Evolutionary conservation across 2,888 invertebrate genomes (phyloP).

Genomic region (Chironomus tentans): DNA sequence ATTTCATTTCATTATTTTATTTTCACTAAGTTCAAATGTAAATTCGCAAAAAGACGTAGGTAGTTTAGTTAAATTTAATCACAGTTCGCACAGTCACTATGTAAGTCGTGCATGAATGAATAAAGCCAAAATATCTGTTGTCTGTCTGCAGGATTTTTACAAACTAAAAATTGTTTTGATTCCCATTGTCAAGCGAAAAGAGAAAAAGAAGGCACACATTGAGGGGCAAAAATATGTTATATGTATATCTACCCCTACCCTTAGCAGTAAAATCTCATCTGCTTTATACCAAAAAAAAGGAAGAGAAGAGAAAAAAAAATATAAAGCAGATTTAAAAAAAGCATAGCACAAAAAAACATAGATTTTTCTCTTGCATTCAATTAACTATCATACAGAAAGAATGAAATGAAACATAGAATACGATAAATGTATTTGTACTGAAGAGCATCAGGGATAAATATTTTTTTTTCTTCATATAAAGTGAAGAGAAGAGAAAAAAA

Average conservation of each 20-base stretch:
- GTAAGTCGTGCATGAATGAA: too few relatives aligned
- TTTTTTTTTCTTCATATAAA: neutral
- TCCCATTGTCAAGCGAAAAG: constrained; percentile 33
- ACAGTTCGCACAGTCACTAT: too few relatives aligned
- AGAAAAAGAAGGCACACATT: neutral
- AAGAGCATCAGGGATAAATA: constrained; percentile 7
- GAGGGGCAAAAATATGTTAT: neutral
- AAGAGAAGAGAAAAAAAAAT: neutral
- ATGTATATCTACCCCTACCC: neutral
- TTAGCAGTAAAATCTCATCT: neutral
- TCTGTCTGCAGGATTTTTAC: constrained; percentile 42
- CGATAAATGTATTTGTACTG: constrained; percentile 23
- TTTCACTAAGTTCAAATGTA: neutral
- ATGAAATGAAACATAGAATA: constrained; percentile 6
- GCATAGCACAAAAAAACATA: neutral
- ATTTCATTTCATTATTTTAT: neutral
- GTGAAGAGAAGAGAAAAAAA: neutral
- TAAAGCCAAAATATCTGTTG: constrained; percentile 30
- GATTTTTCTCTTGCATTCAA: constrained; percentile 15
- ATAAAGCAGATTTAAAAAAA: too few relatives aligned
- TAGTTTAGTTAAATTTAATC: too few relatives aligned
- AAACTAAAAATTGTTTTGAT: constrained; percentile 38
- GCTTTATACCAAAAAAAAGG: neutral
- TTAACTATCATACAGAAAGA: constrained; percentile 3
- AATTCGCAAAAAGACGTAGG: neutral